Conservation (phyloP, 2,888 invertebrate genomes). For the Drosophila paranaensis region DNA sequence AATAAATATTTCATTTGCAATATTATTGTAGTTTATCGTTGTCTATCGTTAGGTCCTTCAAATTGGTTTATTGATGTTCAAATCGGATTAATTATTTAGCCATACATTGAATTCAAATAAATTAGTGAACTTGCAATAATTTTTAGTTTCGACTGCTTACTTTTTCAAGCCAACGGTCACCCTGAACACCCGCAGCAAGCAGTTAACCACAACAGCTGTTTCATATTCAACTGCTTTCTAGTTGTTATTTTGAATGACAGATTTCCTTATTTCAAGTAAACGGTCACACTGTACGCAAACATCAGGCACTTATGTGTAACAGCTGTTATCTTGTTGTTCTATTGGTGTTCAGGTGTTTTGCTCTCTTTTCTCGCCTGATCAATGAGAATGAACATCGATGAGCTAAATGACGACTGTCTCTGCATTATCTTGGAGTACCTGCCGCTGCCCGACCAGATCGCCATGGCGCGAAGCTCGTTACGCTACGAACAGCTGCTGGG, state of each 20-base stretch:
- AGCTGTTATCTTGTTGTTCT: constrained; percentile 38
- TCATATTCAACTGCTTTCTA: neutral
- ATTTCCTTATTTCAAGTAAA: neutral
- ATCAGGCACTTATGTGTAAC: constrained; percentile 11
- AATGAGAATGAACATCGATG: constrained; percentile 57
- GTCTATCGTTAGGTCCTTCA: too few relatives aligned
- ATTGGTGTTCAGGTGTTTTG: constrained; percentile 19
- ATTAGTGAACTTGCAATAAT: neutral
- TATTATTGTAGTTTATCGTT: too few relatives aligned
- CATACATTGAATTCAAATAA: too few relatives aligned
- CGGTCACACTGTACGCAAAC: constrained; percentile 25
- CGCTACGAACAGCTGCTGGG: constrained; percentile 54
- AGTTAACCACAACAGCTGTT: neutral
- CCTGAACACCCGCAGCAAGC: neutral
- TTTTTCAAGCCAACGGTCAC: neutral
- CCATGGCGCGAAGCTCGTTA: constrained; percentile 60
- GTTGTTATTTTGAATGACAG: neutral
- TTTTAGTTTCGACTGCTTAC: neutral
- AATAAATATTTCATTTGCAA: too few relatives aligned
- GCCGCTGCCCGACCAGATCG: constrained; percentile 57
- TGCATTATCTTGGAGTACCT: constrained; percentile 62
- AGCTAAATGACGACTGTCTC: constrained; percentile 64
- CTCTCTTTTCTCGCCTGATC: constrained; percentile 20
- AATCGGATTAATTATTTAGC: too few relatives aligned
- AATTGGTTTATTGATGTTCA: too few relatives aligned